Base-by-base conservation (phyloP, 2,113 vertebrate species). In the Plecturocebus donacophilus region DNA sequence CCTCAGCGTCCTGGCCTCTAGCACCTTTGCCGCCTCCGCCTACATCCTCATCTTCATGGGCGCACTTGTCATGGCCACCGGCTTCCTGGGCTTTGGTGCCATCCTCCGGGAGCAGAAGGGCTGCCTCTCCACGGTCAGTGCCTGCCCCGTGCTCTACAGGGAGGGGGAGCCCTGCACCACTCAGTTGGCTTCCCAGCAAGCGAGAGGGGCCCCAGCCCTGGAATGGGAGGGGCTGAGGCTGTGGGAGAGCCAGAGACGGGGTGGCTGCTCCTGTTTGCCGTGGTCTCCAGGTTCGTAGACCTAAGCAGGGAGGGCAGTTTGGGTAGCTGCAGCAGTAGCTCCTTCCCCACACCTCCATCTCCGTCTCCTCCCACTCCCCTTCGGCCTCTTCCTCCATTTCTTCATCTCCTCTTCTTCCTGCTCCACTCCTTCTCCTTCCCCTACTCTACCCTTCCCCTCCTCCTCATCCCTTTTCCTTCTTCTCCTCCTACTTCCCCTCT, bases 1-100 rank as follows among this genome's bases (percentile, higher is more conserved):
- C 98, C 98, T 99, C 90, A 98, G 99, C 75, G 96, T 99, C 87
- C 97, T 99, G 98, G 99, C 99, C 3, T 99, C 99, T 94, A 99
- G 99, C 97, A 99, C 99, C 23, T 99, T 99, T 9, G 98, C 99
- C 0, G 97, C 99, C n/a, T 99, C 99, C 0, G 99, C 99, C 16
- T 99, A 99, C 96, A 99, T 99, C 97, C 99, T 99, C 71, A 98
- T 99, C 97, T 98, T 99, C 76, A 98, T 99, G 0, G 99, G 99
- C 1, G 56, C 98, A 2, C 98, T 99, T 58, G 99, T 99, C 95
- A 98, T 99, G 98, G 95, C 99, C n/a, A 99, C 99, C 0, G 99
- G 99, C 73, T 99, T 99, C 97, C 98, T 99, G 95, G 99, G 99
- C 87, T 99, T 99, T 38, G 98, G 99, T 2, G 99, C 99, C 13